phyloP scores from a whole-genome alignment of 2,113 vertebrate species.

The Ctenomys sociabilis region DNA sequence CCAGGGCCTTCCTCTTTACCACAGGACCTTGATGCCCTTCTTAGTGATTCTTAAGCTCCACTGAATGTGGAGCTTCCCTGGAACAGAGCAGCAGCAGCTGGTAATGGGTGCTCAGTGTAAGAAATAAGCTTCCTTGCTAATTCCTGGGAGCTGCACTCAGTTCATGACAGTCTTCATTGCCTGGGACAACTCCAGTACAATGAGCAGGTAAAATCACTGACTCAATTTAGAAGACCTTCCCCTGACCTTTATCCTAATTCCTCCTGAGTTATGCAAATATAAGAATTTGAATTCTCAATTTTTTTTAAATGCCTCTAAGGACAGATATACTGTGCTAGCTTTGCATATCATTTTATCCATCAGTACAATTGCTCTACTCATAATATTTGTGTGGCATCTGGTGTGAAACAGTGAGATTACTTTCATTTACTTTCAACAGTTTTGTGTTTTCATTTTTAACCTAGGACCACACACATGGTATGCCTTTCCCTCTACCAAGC shows the following conservation, averaged over 20 bases:
- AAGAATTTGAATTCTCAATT: not conserved
- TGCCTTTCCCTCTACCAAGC: not conserved
- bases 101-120: not conserved
- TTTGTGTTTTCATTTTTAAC: not conserved
- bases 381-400: not conserved
- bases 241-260: not conserved
- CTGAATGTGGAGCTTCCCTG: not conserved
- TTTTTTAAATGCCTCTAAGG: not conserved
- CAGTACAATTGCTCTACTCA: not conserved
- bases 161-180: not conserved
- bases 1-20: not conserved
- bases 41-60: not conserved
- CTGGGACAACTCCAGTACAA: not conserved
- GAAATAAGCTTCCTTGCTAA: not conserved
- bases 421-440: not conserved
- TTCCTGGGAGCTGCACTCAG: not conserved
- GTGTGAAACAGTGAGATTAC: not conserved
- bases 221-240: not conserved
- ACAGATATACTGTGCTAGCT: not conserved
- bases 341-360: not conserved
- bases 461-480: not conserved
- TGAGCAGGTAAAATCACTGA: not conserved
- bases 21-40: not conserved
- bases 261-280: not conserved
- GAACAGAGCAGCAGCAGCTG: not conserved